Evolutionary conservation across 2,888 invertebrate species (phyloP), one percentile per base, ranked within the genome.

Genomic region (Leptopterna dolabrata): DNA sequence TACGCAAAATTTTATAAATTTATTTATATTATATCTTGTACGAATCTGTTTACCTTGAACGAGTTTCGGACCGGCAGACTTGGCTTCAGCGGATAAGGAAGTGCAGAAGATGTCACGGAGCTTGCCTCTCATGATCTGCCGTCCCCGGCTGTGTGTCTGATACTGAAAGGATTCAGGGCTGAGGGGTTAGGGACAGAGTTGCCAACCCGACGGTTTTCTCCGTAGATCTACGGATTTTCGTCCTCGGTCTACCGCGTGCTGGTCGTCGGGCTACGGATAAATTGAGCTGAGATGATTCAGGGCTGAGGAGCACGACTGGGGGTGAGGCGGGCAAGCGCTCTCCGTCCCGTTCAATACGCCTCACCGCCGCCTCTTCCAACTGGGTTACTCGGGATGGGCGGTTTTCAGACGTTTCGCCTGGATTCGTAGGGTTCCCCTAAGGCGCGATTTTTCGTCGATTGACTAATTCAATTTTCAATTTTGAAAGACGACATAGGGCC

Each of bases 91-190:
- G 36, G 87, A 24, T 43, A 78, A 70, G 24, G 71, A 87, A 45
- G 41, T 80, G 73, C 87, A 87, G 55, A 87, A 83, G 14, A 87
- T 87, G 71, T 90, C 89, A 88, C 89, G 89, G 88, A 90, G 87
- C 89, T 90, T 90, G 71, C 90, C 90, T 90, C 90, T 90, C 90
- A 90, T 90, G 89, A 88, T 89, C 90, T 88, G 90, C 89, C 90
- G 87, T 63, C 30, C 86, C 87, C 88, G 87, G 76, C 85, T 55
- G 87, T 87, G 55, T 87, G 80, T 47, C 19, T 29, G 41, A 19
- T 87, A 89, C 88, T 43, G 87, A 45, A 81, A n/a, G 45, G 45
- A 24, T 16, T 27, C 55, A 55, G 55, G 81, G 47, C 41, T 29
- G 29, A 14, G 45, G 24, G 27, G 0, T 6, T 45, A 11, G 73